Evolutionary conservation across 2,888 invertebrate genomes (phyloP), one percentile per base, ranked within the genome.

Genomic region (Anarsia innoxiella): DNA sequence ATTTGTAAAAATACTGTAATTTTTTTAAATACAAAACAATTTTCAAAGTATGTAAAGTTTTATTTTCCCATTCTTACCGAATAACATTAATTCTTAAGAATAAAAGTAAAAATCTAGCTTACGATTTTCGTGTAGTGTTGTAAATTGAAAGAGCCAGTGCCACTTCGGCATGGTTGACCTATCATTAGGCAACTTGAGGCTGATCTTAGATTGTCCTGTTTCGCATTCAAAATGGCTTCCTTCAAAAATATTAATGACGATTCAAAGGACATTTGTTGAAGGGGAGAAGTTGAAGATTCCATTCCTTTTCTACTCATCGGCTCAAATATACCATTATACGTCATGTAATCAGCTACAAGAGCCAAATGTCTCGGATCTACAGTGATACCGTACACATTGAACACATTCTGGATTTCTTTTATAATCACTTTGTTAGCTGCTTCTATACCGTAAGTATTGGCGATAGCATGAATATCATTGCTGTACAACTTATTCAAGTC

Each of bases 241-340:
- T 90, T 91, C 46, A 99, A 79, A 68, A 97, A 98, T 48, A 89
- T 89, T 43, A 96, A 80, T 2, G 96, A 93, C 1, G 97, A 95
- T 70, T 99, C 99, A 65, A 98, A 99, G 1, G 95, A 96, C 94
- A 99, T 99, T 77, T 98, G 97, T 69, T 99, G 99, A 11, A 99
- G 74, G 0, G 98, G 96, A 0, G 99, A 99, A 0, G 95, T 88
- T n/a, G 92, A 93, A 32, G 90, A 89, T 52, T 93, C 92, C 90
- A 99, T 95, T 5, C 97, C 96, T 53, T 89, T 90, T 13, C 99
- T 87, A 66, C 94, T 99, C 73, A 99, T 90, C 0, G 99, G 94
- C 58, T 92, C 91, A 62, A 94, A 97, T 1, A 87, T 83, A 0
- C 99, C 99, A 57, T 94, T 93, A 54, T 91, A 96, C 0, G 98